Evolutionary conservation across 2,888 invertebrate species (phyloP).

Genomic region (Reticulitermes lucifugus): DNA sequence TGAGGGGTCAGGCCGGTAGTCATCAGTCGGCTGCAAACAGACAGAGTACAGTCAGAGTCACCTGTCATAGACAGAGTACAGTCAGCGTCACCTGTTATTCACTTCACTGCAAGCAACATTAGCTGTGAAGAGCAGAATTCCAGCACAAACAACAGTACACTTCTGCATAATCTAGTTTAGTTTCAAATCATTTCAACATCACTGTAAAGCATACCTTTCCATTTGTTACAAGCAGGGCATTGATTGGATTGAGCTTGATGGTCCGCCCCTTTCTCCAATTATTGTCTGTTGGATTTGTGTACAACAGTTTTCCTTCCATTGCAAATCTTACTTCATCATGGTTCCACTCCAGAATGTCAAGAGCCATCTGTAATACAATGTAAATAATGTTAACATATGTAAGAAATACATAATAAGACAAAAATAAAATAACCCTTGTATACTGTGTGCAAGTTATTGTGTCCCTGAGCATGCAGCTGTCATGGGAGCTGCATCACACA

Average conservation of each 20-base stretch:
- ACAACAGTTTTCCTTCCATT: constrained; percentile 88
- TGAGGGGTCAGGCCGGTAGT: constrained; percentile 74
- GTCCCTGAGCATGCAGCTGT: too few species aligned
- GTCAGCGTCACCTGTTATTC: not conserved
- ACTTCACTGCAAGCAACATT: not conserved
- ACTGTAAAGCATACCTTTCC: constrained; percentile 77
- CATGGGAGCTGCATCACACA: too few species aligned
- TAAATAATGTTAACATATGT: too few species aligned
- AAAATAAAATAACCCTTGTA: too few species aligned
- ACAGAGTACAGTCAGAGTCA: not conserved
- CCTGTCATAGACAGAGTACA: not conserved
- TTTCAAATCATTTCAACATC: too few species aligned
- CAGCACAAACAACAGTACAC: too few species aligned
- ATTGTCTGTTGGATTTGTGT: constrained; percentile 91
- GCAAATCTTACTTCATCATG: constrained; percentile 93
- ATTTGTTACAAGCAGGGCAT: constrained; percentile 90
- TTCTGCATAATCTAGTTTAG: too few species aligned
- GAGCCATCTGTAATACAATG: constrained; percentile 75
- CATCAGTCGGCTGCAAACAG: constrained; percentile 73
- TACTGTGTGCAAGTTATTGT: too few species aligned
- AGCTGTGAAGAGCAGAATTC: too few species aligned
- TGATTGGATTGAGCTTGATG: constrained; percentile 88
- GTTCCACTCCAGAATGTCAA: constrained; percentile 94
- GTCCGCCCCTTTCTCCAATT: constrained; percentile 92
- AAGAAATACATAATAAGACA: not conserved